Conservation (phyloP, 35 echinoderm and acorn worm species). For the Stichopus chloronotus region DNA sequence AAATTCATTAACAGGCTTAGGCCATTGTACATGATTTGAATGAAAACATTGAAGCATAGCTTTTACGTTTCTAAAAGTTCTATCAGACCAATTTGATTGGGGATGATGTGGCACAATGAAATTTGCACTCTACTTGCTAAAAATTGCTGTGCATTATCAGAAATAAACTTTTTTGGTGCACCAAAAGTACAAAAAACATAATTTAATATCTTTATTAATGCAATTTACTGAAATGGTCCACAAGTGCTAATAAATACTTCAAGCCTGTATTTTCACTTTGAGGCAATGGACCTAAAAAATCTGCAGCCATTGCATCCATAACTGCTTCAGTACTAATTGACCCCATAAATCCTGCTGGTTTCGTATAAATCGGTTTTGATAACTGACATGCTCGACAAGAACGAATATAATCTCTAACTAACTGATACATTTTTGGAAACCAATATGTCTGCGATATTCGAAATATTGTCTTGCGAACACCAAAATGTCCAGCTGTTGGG, state of each 20-base stretch:
- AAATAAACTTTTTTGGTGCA: conserved; percentile 17
- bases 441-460: conserved; percentile 30
- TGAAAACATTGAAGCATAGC: conserved; percentile 33
- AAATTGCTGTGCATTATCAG: conserved; percentile 54
- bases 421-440: conserved; percentile 41
- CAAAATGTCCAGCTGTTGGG: conserved; percentile 44
- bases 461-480: conserved; percentile 14
- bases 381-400: conserved; percentile 30
- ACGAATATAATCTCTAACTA: conserved; percentile 41
- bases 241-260: conserved; percentile 13
- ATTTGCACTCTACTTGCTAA: conserved; percentile 3
- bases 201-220: conserved; percentile 37
- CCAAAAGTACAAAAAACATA: conserved; percentile 48
- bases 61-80: conserved; percentile 36
- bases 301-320: conserved; percentile 11
- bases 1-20: conserved; percentile 23
- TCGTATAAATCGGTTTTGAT: conserved; percentile 25
- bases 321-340: conserved; percentile 19
- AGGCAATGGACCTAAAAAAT: conserved; percentile 36
- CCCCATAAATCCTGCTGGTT: conserved; percentile 43
- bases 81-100: conserved; percentile 34
- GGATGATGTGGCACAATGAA: conserved; percentile 39
- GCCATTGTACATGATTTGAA: conserved; percentile 26
- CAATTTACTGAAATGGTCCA: conserved; percentile 51
- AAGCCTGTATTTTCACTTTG: conserved; percentile 11